phyloP scores from a whole-genome alignment of 2,888 invertebrate species.

The Drosophila ezoana region DNA sequence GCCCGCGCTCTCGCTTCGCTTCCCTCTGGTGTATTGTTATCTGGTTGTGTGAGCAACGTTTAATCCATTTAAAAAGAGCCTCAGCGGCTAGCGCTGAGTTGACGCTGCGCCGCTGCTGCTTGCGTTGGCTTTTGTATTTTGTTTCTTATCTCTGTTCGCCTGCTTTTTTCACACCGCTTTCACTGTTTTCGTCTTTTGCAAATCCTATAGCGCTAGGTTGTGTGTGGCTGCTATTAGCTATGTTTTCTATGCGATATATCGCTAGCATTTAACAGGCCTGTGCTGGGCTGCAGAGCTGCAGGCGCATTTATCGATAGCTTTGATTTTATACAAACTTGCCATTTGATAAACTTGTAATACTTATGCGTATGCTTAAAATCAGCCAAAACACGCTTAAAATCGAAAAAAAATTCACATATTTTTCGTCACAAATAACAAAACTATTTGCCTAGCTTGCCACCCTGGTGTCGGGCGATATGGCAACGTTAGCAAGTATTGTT shows the following conservation, averaged over 20 bases:
- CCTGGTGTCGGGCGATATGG: slow-evolving; percentile 19
- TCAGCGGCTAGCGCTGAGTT: slow-evolving; percentile 59
- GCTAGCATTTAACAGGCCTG: slow-evolving; percentile 27
- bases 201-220: slow-evolving; percentile 58
- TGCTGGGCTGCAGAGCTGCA: slow-evolving; percentile 16
- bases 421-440: neutral
- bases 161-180: slow-evolving; percentile 53
- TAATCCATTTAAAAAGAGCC: slow-evolving; percentile 61
- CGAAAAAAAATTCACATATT: neutral
- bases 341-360: too few species aligned
- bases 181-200: slow-evolving; percentile 66
- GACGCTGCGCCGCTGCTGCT: slow-evolving; percentile 61
- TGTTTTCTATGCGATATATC: slow-evolving; percentile 48
- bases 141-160: slow-evolving; percentile 56
- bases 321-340: neutral
- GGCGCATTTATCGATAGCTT: slow-evolving; percentile 19
- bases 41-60: slow-evolving; percentile 48
- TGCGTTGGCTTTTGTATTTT: slow-evolving; percentile 50
- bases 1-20: slow-evolving; percentile 15
- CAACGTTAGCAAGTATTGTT: slow-evolving; percentile 35
- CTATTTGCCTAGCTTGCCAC: neutral
- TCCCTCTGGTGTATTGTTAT: slow-evolving; percentile 46
- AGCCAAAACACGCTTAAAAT: neutral
- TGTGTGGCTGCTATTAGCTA: slow-evolving; percentile 46
- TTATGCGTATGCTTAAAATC: neutral